Conservation (phyloP, 2,888 invertebrate genomes). For the Xanthia togata region DNA sequence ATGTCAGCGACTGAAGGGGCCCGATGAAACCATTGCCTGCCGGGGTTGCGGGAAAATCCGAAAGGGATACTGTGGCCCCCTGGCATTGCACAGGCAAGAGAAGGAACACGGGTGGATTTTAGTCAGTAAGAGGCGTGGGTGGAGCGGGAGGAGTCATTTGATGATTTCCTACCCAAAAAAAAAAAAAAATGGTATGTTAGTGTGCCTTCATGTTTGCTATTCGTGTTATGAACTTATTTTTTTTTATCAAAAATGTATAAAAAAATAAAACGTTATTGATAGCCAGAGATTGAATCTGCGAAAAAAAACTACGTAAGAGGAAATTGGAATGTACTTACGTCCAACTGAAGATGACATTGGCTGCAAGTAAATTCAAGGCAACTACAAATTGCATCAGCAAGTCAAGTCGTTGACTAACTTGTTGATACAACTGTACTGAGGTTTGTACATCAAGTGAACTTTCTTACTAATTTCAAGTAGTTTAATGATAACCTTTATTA, state of each 20-base stretch:
- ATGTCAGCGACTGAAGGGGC: no score
- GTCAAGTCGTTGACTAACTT: background rate
- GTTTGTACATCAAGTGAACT: background rate
- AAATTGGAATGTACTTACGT: background rate
- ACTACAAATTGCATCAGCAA: conserved; percentile 40
- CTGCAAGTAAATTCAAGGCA: conserved; percentile 8
- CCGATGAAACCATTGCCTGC: no score
- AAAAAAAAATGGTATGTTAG: background rate
- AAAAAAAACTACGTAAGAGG: conserved; percentile 16
- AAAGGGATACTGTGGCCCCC: no score
- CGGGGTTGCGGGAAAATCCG: no score
- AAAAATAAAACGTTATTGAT: background rate
- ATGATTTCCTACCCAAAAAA: no score
- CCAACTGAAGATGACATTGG: background rate
- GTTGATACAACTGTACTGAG: background rate
- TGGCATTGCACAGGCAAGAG: no score
- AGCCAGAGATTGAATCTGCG: background rate
- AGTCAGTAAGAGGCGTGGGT: no score
- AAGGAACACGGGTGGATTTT: no score
- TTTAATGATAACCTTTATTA: conserved; percentile 25
- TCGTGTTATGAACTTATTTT: background rate
- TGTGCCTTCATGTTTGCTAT: background rate
- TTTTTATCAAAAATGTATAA: background rate
- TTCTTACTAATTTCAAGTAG: conserved; percentile 11
- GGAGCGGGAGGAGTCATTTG: no score